A percentile compares a stretch with the other conserved stretches of the same genome.
phyloP scores from a whole-genome alignment of 1,140 invertebrate genomes.

The Brachionus angularis region DNA sequence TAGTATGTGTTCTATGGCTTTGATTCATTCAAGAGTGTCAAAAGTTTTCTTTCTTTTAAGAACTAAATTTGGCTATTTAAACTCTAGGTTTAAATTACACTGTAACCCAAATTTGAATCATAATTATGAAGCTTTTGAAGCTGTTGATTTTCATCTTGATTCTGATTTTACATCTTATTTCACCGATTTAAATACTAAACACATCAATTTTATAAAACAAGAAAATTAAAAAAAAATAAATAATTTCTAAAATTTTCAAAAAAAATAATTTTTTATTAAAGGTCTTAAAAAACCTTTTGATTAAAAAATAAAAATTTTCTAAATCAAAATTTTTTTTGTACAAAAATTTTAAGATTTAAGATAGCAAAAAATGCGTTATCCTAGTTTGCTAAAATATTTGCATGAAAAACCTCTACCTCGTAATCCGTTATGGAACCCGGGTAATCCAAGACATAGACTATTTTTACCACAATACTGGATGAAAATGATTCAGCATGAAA shows the following conservation, averaged over 20 bases:
- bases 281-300: background rate
- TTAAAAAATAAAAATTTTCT: background rate
- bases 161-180: slow-evolving; percentile 7
- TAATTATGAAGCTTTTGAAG: slow-evolving; percentile 32
- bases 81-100: slow-evolving; percentile 16
- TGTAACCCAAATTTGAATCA: slow-evolving; percentile 34
- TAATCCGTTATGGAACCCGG: slow-evolving; percentile 41
- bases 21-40: slow-evolving; percentile 30
- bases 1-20: slow-evolving; percentile 44
- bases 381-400: slow-evolving; percentile 25
- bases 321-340: background rate
- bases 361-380: slow-evolving; percentile 34
- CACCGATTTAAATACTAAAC: background rate
- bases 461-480: slow-evolving; percentile 41
- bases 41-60: slow-evolving; percentile 21
- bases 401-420: slow-evolving; percentile 29
- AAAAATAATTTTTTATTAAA: too few relatives aligned
- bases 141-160: background rate
- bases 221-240: slow-evolving; percentile 19
- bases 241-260: background rate
- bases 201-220: background rate
- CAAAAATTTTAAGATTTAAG: background rate
- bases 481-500: slow-evolving; percentile 10
- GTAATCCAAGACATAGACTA: slow-evolving; percentile 20
- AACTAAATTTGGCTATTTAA: slow-evolving; percentile 11